These are phyloP conservation scores for Episyrphus balteatus DNA, from an alignment of 1,140 invertebrate species.

Conservation along the genomic window DNA sequence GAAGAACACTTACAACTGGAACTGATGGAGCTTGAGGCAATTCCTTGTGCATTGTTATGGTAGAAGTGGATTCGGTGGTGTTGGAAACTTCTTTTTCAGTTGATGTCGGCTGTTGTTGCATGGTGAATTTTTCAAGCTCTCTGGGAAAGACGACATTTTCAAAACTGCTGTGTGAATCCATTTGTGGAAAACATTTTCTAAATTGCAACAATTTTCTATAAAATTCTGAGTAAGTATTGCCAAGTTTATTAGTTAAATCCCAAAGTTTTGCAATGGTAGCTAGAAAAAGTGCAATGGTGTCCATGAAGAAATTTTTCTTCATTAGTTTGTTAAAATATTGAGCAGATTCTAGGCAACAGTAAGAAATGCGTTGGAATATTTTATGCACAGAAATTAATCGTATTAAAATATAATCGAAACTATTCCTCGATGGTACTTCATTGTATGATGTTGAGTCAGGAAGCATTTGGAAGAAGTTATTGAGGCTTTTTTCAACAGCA, in stretches of 20 bases:
- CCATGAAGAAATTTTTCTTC: constrained; percentile 25
- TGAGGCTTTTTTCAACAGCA: constrained; percentile 18
- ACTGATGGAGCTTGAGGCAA: not conserved
- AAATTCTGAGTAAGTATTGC: constrained; percentile 13
- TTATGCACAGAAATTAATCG: constrained; percentile 16
- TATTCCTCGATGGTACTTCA: constrained; percentile 20
- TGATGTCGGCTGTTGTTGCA: constrained; percentile 12
- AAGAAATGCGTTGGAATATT: constrained; percentile 19
- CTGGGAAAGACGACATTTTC: constrained; percentile 8
- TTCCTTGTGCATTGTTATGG: constrained; percentile 6
- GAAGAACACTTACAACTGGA: not conserved
- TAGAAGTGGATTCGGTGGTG: not conserved
- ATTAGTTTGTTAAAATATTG: constrained; percentile 22
- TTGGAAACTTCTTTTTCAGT: constrained; percentile 8
- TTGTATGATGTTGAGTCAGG: constrained; percentile 20
- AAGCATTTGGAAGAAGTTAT: constrained; percentile 18
- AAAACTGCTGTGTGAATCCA: constrained; percentile 17
- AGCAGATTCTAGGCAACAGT: constrained; percentile 20
- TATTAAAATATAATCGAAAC: constrained; percentile 23
- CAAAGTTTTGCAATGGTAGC: constrained; percentile 26
- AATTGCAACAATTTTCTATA: constrained; percentile 18
- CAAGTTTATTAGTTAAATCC: constrained; percentile 13
- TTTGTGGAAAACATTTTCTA: constrained; percentile 11
- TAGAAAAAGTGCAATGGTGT: constrained; percentile 17
- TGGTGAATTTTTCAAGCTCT: constrained; percentile 9